Conservation (phyloP, 2,797 vertebrate genomes). For the Gadopsis bispinosus region DNA sequence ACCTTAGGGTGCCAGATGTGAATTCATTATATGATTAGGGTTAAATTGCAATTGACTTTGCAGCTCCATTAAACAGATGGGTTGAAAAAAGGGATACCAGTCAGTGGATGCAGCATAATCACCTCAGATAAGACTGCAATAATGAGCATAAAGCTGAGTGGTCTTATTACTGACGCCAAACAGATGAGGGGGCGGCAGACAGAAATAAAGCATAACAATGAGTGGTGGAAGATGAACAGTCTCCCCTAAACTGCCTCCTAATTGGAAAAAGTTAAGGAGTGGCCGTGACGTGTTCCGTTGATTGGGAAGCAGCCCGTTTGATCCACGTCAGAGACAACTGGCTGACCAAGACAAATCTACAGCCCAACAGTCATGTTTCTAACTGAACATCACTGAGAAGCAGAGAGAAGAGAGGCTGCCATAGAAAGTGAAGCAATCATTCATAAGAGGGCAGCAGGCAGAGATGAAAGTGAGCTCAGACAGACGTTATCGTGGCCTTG, state of each 20-base stretch:
- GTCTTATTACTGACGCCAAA: neutral
- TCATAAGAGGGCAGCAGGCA: neutral
- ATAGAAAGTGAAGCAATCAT: neutral
- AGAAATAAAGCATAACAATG: neutral
- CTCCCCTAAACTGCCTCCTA: neutral
- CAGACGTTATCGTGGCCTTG: conserved; percentile 1
- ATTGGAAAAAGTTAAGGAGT: neutral
- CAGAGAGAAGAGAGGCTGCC: neutral
- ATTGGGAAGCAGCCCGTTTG: neutral
- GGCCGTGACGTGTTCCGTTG: neutral
- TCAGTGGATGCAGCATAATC: neutral
- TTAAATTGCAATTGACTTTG: conserved; percentile 2
- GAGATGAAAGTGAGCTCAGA: neutral
- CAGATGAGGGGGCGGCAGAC: neutral
- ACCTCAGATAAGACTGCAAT: neutral
- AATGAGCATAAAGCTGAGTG: neutral
- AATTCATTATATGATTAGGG: conserved; percentile 13
- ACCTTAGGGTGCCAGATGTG: conserved; percentile 6
- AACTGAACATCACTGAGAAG: neutral
- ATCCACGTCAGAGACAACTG: neutral
- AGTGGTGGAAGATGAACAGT: neutral
- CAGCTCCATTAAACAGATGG: conserved; percentile 2
- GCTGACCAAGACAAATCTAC: too few relatives aligned
- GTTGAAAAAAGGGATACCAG: neutral
- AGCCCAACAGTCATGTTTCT: neutral